These are phyloP conservation scores for Chymomyza caudatula DNA, from an alignment of 2,888 invertebrate genomes.

Conservation along the genomic window DNA sequence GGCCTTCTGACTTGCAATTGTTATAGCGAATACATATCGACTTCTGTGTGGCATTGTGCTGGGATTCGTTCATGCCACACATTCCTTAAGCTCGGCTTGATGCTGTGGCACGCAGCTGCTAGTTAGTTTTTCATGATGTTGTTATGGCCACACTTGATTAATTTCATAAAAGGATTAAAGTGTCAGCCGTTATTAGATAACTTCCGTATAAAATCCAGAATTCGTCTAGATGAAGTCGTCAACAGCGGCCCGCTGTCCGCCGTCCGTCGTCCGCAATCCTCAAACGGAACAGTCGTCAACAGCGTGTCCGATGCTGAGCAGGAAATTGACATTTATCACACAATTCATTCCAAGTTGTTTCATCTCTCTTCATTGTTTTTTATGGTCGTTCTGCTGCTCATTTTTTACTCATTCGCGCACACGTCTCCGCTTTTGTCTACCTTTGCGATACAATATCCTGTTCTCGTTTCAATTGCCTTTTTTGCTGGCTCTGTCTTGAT, in stretches of 20 bases:
- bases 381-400: slow-evolving; percentile 26
- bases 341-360: slow-evolving; percentile 6
- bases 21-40: too few species aligned
- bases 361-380: slow-evolving; percentile 1
- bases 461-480: slow-evolving; percentile 73
- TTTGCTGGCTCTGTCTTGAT: slow-evolving; percentile 14
- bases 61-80: neutral
- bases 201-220: slow-evolving; percentile 59
- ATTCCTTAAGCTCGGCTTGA: neutral
- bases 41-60: too few species aligned
- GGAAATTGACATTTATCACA: slow-evolving; percentile 75
- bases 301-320: slow-evolving; percentile 70
- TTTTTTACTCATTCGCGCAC: slow-evolving; percentile 64
- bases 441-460: slow-evolving; percentile 54
- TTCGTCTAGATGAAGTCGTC: slow-evolving; percentile 56
- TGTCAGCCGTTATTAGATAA: slow-evolving; percentile 54
- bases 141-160: slow-evolving; percentile 69
- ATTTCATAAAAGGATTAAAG: slow-evolving; percentile 68
- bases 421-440: slow-evolving; percentile 37
- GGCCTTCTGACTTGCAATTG: too few species aligned
- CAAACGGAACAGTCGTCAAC: slow-evolving; percentile 7
- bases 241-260: slow-evolving; percentile 13
- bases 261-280: slow-evolving; percentile 13
- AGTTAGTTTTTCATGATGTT: slow-evolving; percentile 15
- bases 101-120: slow-evolving; percentile 15